phyloP scores from a whole-genome alignment of 2,797 vertebrate genomes.

The Sebastes hubbsi region DNA sequence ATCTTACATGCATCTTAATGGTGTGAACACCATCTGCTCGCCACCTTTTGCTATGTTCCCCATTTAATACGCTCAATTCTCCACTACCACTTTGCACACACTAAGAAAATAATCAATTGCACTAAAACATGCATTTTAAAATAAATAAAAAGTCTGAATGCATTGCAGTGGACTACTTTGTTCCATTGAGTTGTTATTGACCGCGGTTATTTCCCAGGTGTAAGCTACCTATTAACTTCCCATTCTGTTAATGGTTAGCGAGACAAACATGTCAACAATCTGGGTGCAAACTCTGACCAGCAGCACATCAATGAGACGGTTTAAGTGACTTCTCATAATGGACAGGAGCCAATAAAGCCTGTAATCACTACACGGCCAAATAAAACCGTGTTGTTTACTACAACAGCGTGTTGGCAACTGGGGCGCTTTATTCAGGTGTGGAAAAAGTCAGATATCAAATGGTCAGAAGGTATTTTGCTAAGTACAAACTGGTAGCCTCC shows the following conservation, averaged over 20 bases:
- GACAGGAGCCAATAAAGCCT: slow-evolving; percentile 19
- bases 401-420: not conserved
- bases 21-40: slow-evolving; percentile 17
- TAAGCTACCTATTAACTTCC: slow-evolving; percentile 61
- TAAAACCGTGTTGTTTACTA: slow-evolving; percentile 35
- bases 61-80: not conserved
- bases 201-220: slow-evolving; percentile 32
- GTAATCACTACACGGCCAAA: slow-evolving; percentile 20
- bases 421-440: not conserved
- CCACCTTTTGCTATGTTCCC: not conserved
- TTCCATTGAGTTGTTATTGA: slow-evolving; percentile 23
- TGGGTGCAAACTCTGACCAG: slow-evolving; percentile 60
- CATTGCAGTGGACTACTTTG: not conserved
- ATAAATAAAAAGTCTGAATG: not conserved
- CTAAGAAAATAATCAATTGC: not conserved
- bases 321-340: slow-evolving; percentile 28
- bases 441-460: not conserved
- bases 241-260: slow-evolving; percentile 65
- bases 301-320: slow-evolving; percentile 38
- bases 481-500: not conserved
- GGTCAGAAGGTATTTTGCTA: not conserved
- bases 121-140: not conserved
- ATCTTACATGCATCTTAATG: slow-evolving; percentile 27
- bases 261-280: slow-evolving; percentile 67
- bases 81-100: not conserved